Conservation (phyloP, 2,888 invertebrate genomes). For the Argyresthia goedartella region DNA sequence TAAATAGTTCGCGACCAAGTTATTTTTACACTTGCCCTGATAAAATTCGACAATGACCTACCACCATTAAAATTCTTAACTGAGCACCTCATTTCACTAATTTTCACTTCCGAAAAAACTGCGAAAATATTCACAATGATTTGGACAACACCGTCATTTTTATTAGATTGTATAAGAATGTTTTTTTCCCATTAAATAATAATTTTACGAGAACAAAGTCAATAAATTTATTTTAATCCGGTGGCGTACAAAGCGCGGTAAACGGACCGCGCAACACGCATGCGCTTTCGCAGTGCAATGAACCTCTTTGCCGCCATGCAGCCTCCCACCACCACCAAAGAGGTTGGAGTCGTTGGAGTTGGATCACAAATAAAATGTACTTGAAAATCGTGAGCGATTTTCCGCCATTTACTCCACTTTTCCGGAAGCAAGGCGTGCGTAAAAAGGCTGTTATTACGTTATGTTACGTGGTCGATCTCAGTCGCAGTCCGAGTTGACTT, state of each 20-base stretch:
- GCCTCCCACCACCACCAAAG: slow-evolving; percentile 23
- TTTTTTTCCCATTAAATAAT: no score
- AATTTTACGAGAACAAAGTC: not conserved
- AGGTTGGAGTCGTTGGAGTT: not conserved
- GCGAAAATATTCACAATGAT: no score
- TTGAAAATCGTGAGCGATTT: slow-evolving; percentile 32
- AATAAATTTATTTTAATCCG: not conserved
- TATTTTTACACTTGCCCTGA: slow-evolving; percentile 31
- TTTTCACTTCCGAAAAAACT: not conserved
- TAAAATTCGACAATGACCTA: slow-evolving; percentile 21
- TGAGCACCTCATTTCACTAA: slow-evolving; percentile 21
- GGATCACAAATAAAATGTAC: not conserved
- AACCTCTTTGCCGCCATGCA: slow-evolving; percentile 32
- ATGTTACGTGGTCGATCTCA: no score
- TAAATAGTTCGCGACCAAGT: slow-evolving; percentile 27
- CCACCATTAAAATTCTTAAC: slow-evolving; percentile 12
- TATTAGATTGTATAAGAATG: no score
- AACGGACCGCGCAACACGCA: slow-evolving; percentile 41
- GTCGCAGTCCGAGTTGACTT: not conserved
- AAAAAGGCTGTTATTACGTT: not conserved
- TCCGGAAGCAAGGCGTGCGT: slow-evolving; percentile 17
- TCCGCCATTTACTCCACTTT: slow-evolving; percentile 27
- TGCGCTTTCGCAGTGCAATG: slow-evolving; percentile 49
- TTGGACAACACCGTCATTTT: no score
- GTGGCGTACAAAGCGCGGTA: slow-evolving; percentile 19